Conservation (phyloP, 2,113 vertebrate species). For the Brachypodius melanocephalos region DNA sequence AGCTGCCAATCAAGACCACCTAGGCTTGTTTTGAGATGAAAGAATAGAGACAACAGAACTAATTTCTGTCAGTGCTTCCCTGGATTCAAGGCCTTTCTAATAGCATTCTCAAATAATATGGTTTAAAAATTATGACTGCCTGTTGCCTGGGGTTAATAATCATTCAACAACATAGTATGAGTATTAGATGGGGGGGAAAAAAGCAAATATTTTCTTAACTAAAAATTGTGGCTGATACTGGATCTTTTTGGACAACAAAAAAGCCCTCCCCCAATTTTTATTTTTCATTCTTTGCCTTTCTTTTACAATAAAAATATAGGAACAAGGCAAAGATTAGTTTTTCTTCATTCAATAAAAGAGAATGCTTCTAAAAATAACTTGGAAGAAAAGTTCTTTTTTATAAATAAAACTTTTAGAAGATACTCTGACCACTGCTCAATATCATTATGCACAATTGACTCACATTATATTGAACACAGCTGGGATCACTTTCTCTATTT, state of each 20-base stretch:
- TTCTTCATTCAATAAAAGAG: background rate
- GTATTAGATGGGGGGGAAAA: background rate
- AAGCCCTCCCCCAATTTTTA: background rate
- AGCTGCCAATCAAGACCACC: background rate
- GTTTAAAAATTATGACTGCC: background rate
- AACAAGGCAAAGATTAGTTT: background rate
- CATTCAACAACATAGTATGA: background rate
- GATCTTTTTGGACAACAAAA: background rate
- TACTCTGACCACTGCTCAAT: background rate
- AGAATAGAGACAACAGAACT: background rate
- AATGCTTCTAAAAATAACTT: background rate
- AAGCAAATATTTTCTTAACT: background rate
- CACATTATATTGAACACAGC: background rate
- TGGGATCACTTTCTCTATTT: background rate
- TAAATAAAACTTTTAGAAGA: background rate
- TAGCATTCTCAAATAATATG: background rate
- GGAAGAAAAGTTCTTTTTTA: background rate
- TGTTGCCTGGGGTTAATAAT: background rate
- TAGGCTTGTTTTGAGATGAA: background rate
- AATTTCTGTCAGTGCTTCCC: background rate
- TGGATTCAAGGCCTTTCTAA: background rate
- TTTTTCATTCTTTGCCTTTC: background rate
- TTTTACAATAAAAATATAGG: background rate
- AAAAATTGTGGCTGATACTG: background rate
- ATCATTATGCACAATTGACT: background rate